Conservation (phyloP, 2,797 vertebrate genomes). For the Oceanodroma leucorhoa region DNA sequence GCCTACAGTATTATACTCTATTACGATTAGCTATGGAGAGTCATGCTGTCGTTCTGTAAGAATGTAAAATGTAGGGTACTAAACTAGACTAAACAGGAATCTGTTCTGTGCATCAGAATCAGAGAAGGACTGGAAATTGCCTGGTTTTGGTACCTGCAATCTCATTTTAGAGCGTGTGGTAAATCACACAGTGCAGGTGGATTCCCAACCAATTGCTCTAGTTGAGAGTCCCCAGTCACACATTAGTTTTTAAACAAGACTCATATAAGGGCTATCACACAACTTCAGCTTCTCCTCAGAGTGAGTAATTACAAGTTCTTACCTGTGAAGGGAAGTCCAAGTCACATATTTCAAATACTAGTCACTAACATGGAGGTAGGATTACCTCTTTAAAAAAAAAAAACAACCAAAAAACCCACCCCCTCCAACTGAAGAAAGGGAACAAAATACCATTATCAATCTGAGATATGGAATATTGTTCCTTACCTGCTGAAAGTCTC, state of each 20-base stretch:
- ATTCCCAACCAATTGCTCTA: background rate
- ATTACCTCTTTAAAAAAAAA: background rate
- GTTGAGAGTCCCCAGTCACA: background rate
- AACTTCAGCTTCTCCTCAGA: background rate
- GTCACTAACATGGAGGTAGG: background rate
- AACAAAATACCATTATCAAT: background rate
- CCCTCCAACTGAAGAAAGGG: background rate
- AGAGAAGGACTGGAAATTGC: background rate
- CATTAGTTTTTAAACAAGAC: background rate
- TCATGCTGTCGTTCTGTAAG: background rate
- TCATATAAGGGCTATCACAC: background rate
- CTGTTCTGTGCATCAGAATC: background rate
- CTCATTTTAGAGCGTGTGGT: background rate
- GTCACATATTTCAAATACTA: background rate
- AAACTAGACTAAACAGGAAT: background rate
- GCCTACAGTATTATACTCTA: background rate
- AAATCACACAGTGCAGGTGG: background rate
- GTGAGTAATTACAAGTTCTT: background rate
- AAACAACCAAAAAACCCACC: background rate
- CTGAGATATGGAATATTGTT: background rate
- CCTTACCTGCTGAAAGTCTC: conserved; percentile 86
- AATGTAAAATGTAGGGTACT: background rate
- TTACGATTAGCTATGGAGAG: background rate
- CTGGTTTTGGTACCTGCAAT: background rate
- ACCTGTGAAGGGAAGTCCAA: background rate